A percentile compares a stretch with the other conserved stretches of the same genome.
Conservation (phyloP, 2,113 vertebrate species). For the Setophaga petechia region DNA sequence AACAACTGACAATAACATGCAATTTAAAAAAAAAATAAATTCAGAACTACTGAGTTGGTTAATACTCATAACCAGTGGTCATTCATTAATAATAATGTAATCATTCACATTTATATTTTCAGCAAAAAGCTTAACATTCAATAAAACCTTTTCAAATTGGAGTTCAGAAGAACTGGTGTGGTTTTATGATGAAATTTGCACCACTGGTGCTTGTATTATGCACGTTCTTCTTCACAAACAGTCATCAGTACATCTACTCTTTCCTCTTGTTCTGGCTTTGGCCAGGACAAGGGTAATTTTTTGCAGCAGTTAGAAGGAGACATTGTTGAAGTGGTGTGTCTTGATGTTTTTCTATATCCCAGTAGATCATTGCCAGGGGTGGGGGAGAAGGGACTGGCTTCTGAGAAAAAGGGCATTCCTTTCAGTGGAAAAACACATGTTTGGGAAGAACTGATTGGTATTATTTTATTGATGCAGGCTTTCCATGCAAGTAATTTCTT, state of each 20-base stretch:
- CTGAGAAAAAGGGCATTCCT: neutral
- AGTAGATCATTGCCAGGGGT: neutral
- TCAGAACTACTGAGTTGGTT: neutral
- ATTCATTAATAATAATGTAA: neutral
- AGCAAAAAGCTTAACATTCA: neutral
- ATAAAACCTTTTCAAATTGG: neutral
- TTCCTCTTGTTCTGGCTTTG: neutral
- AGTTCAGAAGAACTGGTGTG: neutral
- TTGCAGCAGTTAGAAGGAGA: too few relatives aligned
- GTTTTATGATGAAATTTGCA: neutral
- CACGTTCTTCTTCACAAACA: neutral
- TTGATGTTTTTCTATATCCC: neutral
- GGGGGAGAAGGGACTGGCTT: neutral
- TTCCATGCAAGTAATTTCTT: accelerated
- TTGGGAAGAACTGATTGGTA: neutral
- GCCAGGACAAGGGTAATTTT: neutral
- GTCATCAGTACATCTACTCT: neutral
- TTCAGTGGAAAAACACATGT: neutral
- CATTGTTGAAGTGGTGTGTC: neutral
- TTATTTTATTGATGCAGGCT: neutral
- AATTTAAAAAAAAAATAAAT: neutral
- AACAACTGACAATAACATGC: neutral
- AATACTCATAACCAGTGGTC: neutral
- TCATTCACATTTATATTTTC: neutral
- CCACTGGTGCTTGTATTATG: neutral